Percentiles rank a stretch among this genome's conserved stretches.
These are phyloP conservation scores for Dryoscopus gambensis DNA, from an alignment of 2,113 vertebrate species.

Conservation along the genomic window DNA sequence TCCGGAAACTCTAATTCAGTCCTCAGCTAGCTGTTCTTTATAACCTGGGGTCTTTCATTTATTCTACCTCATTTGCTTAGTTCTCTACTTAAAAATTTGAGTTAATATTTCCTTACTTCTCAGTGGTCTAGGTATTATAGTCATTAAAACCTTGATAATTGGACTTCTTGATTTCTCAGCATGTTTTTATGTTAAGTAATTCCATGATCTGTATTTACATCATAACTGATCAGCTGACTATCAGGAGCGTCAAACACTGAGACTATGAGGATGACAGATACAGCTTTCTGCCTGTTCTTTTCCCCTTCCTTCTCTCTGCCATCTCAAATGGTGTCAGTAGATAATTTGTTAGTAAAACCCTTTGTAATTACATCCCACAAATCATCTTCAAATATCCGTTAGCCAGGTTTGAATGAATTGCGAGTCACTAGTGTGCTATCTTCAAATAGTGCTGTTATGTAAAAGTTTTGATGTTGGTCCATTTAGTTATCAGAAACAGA, in stretches of 20 bases:
- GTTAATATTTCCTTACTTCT: neutral
- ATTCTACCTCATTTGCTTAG: neutral
- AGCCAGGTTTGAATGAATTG: neutral
- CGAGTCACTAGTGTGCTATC: neutral
- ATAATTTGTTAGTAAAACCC: neutral
- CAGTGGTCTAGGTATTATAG: neutral
- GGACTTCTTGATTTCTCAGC: neutral
- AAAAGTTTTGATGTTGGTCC: neutral
- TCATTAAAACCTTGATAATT: neutral
- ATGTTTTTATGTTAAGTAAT: neutral
- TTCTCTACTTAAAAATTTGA: neutral
- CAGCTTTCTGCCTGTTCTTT: neutral
- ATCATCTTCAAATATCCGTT: neutral
- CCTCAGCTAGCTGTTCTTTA: neutral
- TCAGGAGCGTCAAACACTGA: neutral
- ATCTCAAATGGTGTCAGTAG: neutral
- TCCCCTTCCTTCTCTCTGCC: neutral
- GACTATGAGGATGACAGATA: neutral
- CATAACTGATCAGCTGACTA: neutral
- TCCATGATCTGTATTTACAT: neutral
- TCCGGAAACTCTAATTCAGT: neutral
- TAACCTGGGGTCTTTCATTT: neutral
- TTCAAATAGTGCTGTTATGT: neutral
- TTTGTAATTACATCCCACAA: neutral
- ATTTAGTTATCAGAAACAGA: neutral